Evolutionary conservation across 2,888 invertebrate species (phyloP), one percentile per base, ranked within the genome.

Genomic region (Ophioninae sp.): DNA sequence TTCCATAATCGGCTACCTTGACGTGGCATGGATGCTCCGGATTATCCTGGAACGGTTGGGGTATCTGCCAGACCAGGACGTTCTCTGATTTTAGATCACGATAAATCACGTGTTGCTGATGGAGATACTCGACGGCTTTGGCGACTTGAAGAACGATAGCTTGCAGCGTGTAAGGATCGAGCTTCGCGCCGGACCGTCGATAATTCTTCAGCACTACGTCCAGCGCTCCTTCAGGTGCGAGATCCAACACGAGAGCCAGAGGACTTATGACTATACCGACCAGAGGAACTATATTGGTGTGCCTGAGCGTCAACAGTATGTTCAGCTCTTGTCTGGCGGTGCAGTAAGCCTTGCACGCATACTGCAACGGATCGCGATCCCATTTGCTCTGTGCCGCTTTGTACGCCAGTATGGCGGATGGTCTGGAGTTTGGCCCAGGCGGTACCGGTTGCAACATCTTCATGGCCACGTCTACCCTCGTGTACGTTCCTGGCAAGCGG

Each of bases 31-130:
- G 94, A 86, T 95, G 94, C 85, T 96, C 95, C 0, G 95, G 95
- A 81, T 95, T 94, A 70, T 95, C 95, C 83, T 95, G 95, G 90
- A 95, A 95, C 0, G 98, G 97, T 30, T 95, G 94, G 0, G 99
- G 99, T 94, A 99, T 96, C 86, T 97, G 95, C 99, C 99, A 99
- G n/a, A 99, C 99, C 3, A 99, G 93, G 62, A 99, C 98, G 94
- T 99, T 99, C 93, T 99, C 99, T 0, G 98, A 98, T 94, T 99
- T 97, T 13, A 98, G 94, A 92, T 98, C 98, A 64, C 97, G 94
- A 93, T 99, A 99, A 86, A 99, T 98, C 61, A 99, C 98, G 85
- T 97, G 96, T 82, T 97, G 95, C 10, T 97, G 96, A 93, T 99
- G 99, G 37, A 99, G 94, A 93, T 99, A 99, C 93, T 98, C 98